These are phyloP conservation scores for Myodes glareolus DNA, from an alignment of 2,113 vertebrate species.

Conservation along the genomic window DNA sequence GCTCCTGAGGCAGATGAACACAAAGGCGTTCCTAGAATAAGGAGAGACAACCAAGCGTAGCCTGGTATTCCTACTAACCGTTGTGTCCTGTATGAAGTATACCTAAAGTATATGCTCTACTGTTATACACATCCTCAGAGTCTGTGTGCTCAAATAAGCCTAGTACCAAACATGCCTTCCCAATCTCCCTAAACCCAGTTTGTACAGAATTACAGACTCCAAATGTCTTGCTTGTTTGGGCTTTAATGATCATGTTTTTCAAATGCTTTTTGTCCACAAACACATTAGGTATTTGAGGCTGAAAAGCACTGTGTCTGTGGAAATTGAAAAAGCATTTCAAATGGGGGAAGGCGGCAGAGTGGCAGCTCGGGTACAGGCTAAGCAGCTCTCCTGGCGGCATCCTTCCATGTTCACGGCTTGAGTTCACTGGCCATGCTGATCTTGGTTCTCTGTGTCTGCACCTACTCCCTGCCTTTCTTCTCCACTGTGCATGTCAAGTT, in stretches of 20 bases:
- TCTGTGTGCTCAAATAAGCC: not conserved
- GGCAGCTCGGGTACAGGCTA: not conserved
- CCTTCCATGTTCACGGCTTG: not conserved
- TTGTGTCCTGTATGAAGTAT: not conserved
- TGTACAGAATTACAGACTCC: not conserved
- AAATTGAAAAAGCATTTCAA: conserved; percentile 2
- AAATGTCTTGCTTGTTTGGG: not conserved
- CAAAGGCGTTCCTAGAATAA: not conserved
- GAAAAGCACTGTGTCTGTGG: not conserved
- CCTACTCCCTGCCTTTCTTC: no score
- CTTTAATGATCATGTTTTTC: not conserved
- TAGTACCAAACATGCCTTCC: not conserved
- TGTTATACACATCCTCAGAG: not conserved
- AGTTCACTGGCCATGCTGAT: not conserved
- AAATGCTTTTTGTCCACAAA: not conserved
- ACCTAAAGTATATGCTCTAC: not conserved
- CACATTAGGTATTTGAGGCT: not conserved
- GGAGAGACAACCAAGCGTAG: conserved; percentile 10
- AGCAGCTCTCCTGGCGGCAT: fast-evolving
- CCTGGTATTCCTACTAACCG: conserved; percentile 1
- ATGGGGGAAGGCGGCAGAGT: not conserved
- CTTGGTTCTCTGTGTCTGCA: not conserved
- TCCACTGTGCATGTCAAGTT: not conserved
- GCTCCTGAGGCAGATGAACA: conserved; percentile 31
- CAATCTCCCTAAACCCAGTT: not conserved